Evolutionary conservation across 2,113 vertebrate species (phyloP).

Genomic region (Nestor notabilis): DNA sequence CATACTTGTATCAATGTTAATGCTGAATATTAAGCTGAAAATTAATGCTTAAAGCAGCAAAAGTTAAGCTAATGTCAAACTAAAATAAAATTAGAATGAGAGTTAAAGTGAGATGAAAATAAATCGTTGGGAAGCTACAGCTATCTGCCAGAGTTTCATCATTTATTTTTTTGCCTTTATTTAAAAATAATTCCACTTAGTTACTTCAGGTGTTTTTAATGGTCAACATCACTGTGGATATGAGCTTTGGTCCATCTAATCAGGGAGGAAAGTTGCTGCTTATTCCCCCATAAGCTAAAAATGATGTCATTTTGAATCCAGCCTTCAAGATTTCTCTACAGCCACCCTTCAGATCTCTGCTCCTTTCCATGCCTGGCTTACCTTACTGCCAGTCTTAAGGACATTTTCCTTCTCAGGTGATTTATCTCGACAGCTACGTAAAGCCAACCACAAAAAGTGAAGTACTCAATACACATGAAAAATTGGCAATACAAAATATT

Average conservation of each 20-base stretch:
- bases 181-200: neutral
- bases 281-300: conserved; percentile 4
- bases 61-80: conserved; percentile 53
- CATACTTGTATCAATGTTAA: conserved; percentile 32
- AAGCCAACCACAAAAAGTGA: neutral
- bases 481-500: neutral
- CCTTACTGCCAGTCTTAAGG: neutral
- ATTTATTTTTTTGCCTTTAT: neutral
- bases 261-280: neutral
- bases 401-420: neutral
- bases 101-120: conserved; percentile 55
- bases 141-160: neutral
- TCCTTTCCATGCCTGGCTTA: neutral
- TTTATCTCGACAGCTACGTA: neutral
- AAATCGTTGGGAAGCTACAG: neutral
- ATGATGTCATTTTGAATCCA: neutral
- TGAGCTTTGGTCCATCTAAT: neutral
- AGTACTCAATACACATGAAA: neutral
- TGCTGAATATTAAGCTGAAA: conserved; percentile 58
- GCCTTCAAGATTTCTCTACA: neutral
- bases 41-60: conserved; percentile 63
- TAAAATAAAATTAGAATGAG: conserved; percentile 62
- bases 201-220: neutral
- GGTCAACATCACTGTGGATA: neutral
- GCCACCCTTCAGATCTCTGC: neutral